phyloP scores from a whole-genome alignment of 2,888 invertebrate genomes.

The Euzetes globulus region DNA sequence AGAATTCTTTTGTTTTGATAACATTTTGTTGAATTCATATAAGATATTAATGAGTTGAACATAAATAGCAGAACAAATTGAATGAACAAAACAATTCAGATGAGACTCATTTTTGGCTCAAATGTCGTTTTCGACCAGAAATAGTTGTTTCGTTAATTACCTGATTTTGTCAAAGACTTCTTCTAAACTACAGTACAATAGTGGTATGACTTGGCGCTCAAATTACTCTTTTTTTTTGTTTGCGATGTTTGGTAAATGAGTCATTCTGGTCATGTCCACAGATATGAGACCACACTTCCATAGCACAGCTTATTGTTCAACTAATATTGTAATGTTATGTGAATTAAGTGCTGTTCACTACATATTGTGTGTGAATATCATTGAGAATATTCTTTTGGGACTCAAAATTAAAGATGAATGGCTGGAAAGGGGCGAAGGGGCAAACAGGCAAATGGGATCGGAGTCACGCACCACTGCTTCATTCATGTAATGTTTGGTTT shows the following conservation, averaged over 20 bases:
- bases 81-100: slow-evolving; percentile 13
- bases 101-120: neutral
- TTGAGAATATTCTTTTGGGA: slow-evolving; percentile 2
- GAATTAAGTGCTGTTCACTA: slow-evolving; percentile 15
- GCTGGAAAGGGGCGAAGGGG: neutral
- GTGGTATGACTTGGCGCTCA: too few relatives aligned
- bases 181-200: too few relatives aligned
- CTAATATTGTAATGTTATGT: neutral
- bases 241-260: neutral
- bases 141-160: slow-evolving; percentile 6
- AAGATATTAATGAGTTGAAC: slow-evolving; percentile 12
- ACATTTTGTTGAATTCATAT: slow-evolving; percentile 4
- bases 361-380: neutral
- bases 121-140: neutral
- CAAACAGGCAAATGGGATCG: neutral
- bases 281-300: neutral
- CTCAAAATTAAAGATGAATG: slow-evolving; percentile 13
- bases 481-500: slow-evolving; percentile 7
- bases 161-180: neutral
- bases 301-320: neutral
- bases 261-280: neutral
- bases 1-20: neutral
- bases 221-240: neutral
- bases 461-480: neutral
- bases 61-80: slow-evolving; percentile 11